Evolutionary conservation across 2,797 vertebrate species (phyloP), one percentile per base, ranked within the genome.

Genomic region (Holocentrus rufus): DNA sequence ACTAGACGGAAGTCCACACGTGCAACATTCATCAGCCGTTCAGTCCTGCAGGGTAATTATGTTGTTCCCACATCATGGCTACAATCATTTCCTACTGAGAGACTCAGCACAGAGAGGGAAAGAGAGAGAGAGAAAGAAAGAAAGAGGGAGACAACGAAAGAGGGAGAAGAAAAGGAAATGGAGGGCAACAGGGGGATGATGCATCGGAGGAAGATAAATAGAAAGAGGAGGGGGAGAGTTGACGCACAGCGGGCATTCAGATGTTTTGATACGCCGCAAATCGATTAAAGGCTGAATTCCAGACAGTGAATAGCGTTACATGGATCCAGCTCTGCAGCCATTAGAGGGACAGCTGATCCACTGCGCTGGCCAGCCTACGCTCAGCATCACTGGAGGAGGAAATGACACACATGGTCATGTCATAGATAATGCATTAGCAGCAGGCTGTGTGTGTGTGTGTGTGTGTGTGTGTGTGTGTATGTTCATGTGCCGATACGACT

Each of bases 191-290:
- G 56, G 77, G 31, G 54, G 53, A 70, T 27, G 65, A 44, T 54
- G 67, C 3, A 5, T 11, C n/a, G 27, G 58, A 23, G 18, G 34
- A 17, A 15, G 15, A 49, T 46, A 44, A 47, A 50, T 30, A 34
- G 11, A 39, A 18, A 53, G 20, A 65, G 11, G 52, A 67, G 54
- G 7, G 7, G 50, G 49, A 55, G 77, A 66, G 44, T 2, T 22
- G 39, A 76, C 6, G 50, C 61, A 73, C 36, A 30, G 57, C 55
- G 23, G 61, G 66, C 36, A 60, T 54, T 85, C 69, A 74, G 63
- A 85, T 80, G 73, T 77, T 88, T 80, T 84, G 71, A 83, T 80
- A 85, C 25, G 46, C 59, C 1, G 22, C 74, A 69, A 85, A 88
- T 87, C 31, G 61, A 89, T 89, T 74, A 62, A 67, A 76, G 76